Percentiles rank a stretch among this genome's conserved stretches.
phyloP scores from a whole-genome alignment of 2,797 vertebrate genomes.

The Intellagama lesueurii region DNA sequence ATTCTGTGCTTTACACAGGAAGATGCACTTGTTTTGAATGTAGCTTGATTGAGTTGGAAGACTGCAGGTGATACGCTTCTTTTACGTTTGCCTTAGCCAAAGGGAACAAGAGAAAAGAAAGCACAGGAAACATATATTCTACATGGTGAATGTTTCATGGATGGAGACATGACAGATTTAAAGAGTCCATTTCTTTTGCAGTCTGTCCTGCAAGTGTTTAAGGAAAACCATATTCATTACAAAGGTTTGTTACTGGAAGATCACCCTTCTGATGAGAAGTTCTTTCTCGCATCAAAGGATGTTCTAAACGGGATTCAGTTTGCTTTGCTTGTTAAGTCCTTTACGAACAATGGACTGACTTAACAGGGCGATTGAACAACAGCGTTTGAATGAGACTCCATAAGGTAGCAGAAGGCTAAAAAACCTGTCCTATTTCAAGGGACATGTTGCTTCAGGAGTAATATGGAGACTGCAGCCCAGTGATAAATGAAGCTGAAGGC shows the following conservation, averaged over 20 bases:
- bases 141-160: conserved; percentile 44
- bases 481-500: neutral
- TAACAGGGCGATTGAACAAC: too few relatives aligned
- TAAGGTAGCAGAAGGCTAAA: neutral
- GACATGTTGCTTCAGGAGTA: too few relatives aligned
- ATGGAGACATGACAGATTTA: conserved; percentile 26
- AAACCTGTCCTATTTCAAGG: too few relatives aligned
- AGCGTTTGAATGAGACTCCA: neutral
- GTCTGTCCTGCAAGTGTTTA: neutral
- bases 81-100: conserved; percentile 26
- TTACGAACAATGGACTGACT: neutral
- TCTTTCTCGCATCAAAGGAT: neutral
- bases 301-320: neutral
- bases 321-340: neutral
- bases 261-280: neutral
- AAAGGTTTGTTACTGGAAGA: conserved; percentile 25
- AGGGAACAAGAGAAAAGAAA: conserved; percentile 48
- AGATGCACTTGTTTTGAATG: conserved; percentile 5
- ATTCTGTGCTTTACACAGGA: conserved; percentile 64
- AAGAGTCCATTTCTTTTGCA: conserved; percentile 39
- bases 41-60: conserved; percentile 52
- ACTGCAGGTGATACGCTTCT: conserved; percentile 19
- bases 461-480: too few relatives aligned
- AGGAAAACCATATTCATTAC: conserved; percentile 3
- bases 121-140: conserved; percentile 15